Evolutionary conservation across 30 jellyfish, hydroid and myxozoan species (phyloP), one percentile per base, ranked within the genome.

Genomic region (Aurelia aurita): DNA sequence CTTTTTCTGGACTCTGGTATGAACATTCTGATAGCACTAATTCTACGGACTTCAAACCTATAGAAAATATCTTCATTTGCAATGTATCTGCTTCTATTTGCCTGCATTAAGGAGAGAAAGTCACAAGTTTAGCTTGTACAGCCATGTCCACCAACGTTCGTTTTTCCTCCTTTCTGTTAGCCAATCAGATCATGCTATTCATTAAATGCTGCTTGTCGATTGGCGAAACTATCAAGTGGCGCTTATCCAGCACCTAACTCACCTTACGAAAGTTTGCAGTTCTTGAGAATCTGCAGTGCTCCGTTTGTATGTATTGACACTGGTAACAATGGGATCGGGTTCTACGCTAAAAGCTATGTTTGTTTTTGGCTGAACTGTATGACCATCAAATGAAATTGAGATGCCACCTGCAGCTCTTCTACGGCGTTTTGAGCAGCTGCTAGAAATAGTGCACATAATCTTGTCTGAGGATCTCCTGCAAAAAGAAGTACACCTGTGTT

Each of bases 301-400:
- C 44, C 31, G 70, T 32, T 77, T 92, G 77, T 82, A 55, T 10
- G 98, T 92, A 72, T 69, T 69, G 27, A 87, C 71, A 29, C 85
- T 72, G 15, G 78, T 61, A 32, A 92, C 83, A 1, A 62, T 35
- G 27, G 98, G 98, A 54, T 92, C 96, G 1, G 86, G 72, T 57
- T 87, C 59, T 31, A 87, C 78, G 46, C 70, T 61, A 68, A 92
- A 92, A 5, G 65, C 79, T 9, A 75, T 75, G 57, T 47, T 27
- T 26, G 32, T 47, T 7, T 54, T 57, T 2, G 84, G 76, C 34
- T 53, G 62, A n/a, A 91, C 91, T 34, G 72, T 18, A 6, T 60
- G 80, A 18, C 94, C 91, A 69, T 91, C 98, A 34, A 91, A 67
- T 11, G 89, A 60, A 11, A 91, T 79, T 4, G 23, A 65, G 26